Evolutionary conservation across 2,797 vertebrate species (phyloP).

Genomic region (Neolamprologus multifasciatus): DNA sequence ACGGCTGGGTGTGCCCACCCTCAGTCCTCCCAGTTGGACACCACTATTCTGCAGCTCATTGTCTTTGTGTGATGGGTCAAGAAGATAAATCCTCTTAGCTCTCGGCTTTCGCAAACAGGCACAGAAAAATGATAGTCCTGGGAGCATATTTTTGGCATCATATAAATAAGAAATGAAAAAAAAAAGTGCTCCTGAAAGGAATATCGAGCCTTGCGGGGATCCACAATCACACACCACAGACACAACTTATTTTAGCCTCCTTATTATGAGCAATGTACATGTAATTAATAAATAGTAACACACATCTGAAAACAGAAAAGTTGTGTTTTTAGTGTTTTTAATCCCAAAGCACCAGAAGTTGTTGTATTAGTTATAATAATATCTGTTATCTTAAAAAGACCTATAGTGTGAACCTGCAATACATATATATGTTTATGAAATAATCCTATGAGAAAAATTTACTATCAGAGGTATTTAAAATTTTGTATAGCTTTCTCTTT

Average conservation of each 20-base stretch:
- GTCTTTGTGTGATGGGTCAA: constrained; percentile 65
- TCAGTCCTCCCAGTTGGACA: constrained; percentile 45
- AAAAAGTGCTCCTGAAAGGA: constrained; percentile 12
- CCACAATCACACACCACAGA: neutral
- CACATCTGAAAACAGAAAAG: neutral
- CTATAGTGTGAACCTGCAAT: neutral
- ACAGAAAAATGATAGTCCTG: constrained; percentile 63
- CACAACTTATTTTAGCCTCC: neutral
- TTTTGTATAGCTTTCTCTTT: neutral
- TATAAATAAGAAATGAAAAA: constrained; percentile 58
- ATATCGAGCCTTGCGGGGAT: neutral
- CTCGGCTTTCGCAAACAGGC: constrained; percentile 48
- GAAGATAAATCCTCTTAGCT: constrained; percentile 62
- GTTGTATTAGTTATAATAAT: neutral
- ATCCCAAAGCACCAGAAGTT: neutral
- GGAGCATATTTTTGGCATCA: constrained; percentile 63
- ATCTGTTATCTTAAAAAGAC: neutral
- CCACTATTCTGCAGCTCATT: constrained; percentile 54
- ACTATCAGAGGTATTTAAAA: neutral
- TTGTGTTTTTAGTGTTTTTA: neutral
- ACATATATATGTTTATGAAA: neutral
- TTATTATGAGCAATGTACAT: neutral
- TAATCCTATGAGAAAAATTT: neutral
- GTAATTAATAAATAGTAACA: neutral
- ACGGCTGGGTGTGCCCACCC: constrained; percentile 42